Base-by-base conservation (phyloP, 2,888 invertebrate species). In the Matsumyia berberina region DNA sequence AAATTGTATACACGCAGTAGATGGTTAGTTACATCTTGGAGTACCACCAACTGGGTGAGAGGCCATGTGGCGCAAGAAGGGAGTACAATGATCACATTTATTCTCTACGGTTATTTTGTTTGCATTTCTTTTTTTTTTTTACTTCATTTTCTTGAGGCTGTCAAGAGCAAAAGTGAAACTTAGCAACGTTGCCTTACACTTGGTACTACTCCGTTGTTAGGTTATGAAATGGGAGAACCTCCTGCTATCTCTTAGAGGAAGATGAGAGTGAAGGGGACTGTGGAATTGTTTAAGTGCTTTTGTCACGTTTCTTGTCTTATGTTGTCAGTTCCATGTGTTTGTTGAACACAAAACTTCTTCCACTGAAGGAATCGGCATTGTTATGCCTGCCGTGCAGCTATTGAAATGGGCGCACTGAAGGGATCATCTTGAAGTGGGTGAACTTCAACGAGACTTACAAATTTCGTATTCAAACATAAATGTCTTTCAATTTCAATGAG, bases 61-160 rank as follows among this genome's bases (percentile, higher is more conserved):
- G 39, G 62, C 53, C 78, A 72, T 72, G 78, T 46, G 51, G 78
- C 51, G 72, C 51, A 70, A 77, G 24, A 24, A 24, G 70, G 64
- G 70, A 77, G 42, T 39, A 83, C 72, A 83, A 67, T 83, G 83
- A 83, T 83, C 83, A 83, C 82, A 83, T 73, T 70, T 66, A 66
- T 78, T 42, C n/a, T 66, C 42, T 79, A 60, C 39, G 70, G 57
- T 66, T 66, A 53, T 81, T 46, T 76, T 53, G 12, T 60, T 33
- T 64, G 17, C 24, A 42, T 37, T 51, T 35, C 9, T 11, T 51
- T 66, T 51, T 29, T 44, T 7, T 35, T 35, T 17, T n/a, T 72
- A 19, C 55, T 37, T 62, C 60, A 29, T 51, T 37, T 53, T 2
- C 29, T 55, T 31, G 39, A 15, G 57, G 62, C 76, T 46, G 70